Percentiles rank a stretch among this genome's conserved stretches.
Conservation (phyloP, 2,797 vertebrate species). For the Muraenolepis orangiensis region DNA sequence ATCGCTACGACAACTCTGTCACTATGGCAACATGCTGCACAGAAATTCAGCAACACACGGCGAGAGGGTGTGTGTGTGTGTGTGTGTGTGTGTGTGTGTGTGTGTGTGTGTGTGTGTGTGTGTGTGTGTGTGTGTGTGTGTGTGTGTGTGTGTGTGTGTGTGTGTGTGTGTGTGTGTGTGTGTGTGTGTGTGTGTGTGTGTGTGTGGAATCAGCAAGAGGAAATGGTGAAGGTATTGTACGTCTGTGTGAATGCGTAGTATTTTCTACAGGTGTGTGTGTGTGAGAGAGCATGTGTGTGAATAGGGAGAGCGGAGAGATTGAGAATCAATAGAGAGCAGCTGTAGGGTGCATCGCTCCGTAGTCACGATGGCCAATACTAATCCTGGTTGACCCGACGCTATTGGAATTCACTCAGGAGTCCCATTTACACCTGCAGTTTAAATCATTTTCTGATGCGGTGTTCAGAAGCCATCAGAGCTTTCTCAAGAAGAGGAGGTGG, state of each 20-base stretch:
- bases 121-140: too few relatives aligned
- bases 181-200: background rate
- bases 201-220: background rate
- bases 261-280: background rate
- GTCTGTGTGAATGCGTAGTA: background rate
- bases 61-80: background rate
- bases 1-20: background rate
- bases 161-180: background rate
- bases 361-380: slow-evolving; percentile 1
- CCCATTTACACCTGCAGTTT: slow-evolving; percentile 1
- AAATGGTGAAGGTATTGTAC: background rate
- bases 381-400: background rate
- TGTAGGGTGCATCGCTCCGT: slow-evolving; percentile 1
- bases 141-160: slow-evolving; percentile 1
- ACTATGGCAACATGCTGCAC: slow-evolving; percentile 6
- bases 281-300: background rate
- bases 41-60: background rate
- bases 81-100: background rate
- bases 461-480: background rate
- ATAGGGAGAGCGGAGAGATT: background rate
- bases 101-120: background rate
- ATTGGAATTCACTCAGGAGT: slow-evolving; percentile 4
- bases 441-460: background rate
- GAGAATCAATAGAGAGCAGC: slow-evolving; percentile 2
- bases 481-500: background rate